Evolutionary conservation across 2,113 vertebrate species (phyloP).

Genomic region (Hydropotes inermis): DNA sequence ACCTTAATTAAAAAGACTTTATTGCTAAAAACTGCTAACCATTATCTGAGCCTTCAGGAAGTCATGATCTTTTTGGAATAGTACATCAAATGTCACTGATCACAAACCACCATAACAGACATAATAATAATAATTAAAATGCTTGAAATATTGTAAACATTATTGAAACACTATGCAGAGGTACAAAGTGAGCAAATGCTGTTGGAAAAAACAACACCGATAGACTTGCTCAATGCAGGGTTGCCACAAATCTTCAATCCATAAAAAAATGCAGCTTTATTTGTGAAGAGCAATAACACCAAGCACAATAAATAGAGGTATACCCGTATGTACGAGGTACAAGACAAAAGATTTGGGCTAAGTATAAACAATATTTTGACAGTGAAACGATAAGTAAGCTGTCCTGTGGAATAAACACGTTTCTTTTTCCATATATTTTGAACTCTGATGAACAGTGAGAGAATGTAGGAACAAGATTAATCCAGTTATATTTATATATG

Average conservation of each 20-base stretch:
- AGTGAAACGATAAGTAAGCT: neutral
- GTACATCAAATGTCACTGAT: neutral
- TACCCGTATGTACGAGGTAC: neutral
- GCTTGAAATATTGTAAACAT: neutral
- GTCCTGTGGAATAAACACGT: neutral
- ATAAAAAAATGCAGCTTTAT: neutral
- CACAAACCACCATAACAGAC: neutral
- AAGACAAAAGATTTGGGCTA: neutral
- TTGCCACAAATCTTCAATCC: neutral
- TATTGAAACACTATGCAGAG: neutral
- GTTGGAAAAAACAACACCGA: neutral
- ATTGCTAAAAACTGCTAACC: neutral
- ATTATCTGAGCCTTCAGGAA: neutral
- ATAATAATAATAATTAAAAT: neutral
- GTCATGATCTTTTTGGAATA: neutral
- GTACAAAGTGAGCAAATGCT: neutral
- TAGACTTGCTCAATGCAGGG: neutral
- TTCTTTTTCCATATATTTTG: neutral
- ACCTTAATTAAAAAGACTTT: neutral
- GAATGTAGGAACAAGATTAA: neutral
- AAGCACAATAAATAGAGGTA: neutral
- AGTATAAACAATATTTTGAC: neutral
- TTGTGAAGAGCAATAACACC: neutral
- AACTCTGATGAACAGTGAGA: neutral
- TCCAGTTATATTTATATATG: neutral